phyloP scores from a whole-genome alignment of 2,888 invertebrate species.

The Phyto melanocephala region DNA sequence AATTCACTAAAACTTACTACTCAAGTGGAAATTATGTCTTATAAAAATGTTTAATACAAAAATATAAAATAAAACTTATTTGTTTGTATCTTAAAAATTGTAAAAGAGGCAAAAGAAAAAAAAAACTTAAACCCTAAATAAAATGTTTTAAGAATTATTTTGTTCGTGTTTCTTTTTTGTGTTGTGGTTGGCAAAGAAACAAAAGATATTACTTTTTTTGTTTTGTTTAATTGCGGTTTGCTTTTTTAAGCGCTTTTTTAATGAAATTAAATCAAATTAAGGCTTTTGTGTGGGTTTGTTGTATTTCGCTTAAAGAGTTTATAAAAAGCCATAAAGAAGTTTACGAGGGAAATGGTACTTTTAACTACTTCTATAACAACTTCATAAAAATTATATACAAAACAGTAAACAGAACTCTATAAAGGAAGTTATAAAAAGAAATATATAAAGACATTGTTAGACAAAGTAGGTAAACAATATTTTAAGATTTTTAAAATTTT shows the following conservation, averaged over 20 bases:
- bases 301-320: slow-evolving; percentile 20
- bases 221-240: neutral
- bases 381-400: too few relatives aligned
- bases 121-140: slow-evolving; percentile 1
- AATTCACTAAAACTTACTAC: slow-evolving; percentile 15
- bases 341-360: slow-evolving; percentile 16
- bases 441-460: neutral
- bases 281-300: slow-evolving; percentile 31
- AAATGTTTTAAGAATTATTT: neutral
- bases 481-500: too few relatives aligned
- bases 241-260: slow-evolving; percentile 4
- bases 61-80: neutral
- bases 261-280: slow-evolving; percentile 54
- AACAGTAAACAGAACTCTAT: neutral
- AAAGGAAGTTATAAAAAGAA: neutral
- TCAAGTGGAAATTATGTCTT: slow-evolving; percentile 48
- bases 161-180: neutral
- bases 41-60: slow-evolving; percentile 14
- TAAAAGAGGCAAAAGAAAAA: neutral
- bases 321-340: neutral
- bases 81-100: neutral
- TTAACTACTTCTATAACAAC: neutral
- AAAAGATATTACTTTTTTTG: neutral
- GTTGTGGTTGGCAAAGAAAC: neutral
- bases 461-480: neutral